Base-by-base conservation (phyloP, 2,888 invertebrate genomes). In the Cosmia trapezina region DNA sequence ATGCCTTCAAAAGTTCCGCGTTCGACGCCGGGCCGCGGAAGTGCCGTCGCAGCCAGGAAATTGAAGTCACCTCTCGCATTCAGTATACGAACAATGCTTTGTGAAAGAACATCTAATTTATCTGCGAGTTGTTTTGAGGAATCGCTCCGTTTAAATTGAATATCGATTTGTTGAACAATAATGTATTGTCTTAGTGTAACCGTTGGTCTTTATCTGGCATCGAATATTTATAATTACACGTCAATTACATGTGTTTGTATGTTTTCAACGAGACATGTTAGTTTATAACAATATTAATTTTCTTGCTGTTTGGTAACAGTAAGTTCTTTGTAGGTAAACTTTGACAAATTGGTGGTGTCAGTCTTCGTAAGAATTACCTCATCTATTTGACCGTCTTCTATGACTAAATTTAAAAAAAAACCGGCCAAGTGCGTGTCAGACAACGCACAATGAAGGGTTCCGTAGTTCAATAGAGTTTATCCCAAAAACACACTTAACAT, bases 81-180 rank as follows among this genome's bases (percentile, higher is more conserved):
- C 92, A 90, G 85, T 89, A 88, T 89, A 90, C 89, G 91, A 94
- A 94, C 95, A 94, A 93, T 93, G 95, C 95, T 94, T 94, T 94
- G 94, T 92, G 94, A 95, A 95, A 95, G 95, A 95, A 95, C 93
- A 93, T 95, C 93, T 94, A 94, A 95, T 95, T 95, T 94, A 95
- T 95, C 95, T 94, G 90, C 87, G 87, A 92, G 90, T 94, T 92
- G 92, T 93, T 94, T 93, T 90, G 89, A 92, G 91, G 85, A 90
- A 91, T 89, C 78, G 78, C 81, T 88, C 88, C 89, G 92, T 94
- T 94, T 93, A 94, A 95, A 95, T 95, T 95, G 94, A 95, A 94
- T 95, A 95, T 95, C 93, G 95, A 95, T 92, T 93, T 78, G 84
- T 76, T 81, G 83, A 87, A 87, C 86, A 87, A 87, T 87, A 87